Base-by-base conservation (phyloP, 2,797 vertebrate genomes). In the Rhinella marina region DNA sequence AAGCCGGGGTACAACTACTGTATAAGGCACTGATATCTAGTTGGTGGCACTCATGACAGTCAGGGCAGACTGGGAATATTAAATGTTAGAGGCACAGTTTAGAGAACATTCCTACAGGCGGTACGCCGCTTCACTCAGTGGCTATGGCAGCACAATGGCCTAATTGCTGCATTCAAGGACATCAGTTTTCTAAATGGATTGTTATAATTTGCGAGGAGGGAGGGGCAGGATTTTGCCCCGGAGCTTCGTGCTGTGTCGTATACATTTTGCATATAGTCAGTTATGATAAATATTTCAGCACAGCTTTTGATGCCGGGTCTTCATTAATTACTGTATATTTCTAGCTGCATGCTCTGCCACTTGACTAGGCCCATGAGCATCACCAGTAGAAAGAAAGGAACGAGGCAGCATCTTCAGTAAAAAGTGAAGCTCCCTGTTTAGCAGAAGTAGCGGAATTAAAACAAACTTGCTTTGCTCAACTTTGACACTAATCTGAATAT, bases 401-500 rank as follows among this genome's bases (percentile, higher is more conserved):
- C 62, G 2, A 5, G 14, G 62, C 50, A 19, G 48, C 64, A 21
- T 48, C 17, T 52, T 12, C 1, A 7, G 7, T 32, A 54, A 23
- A 27, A 25, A 68, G 64, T 66, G 2, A 4, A 19, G 25, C 48
- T 66, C 73, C 23, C 19, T 5, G 27, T 19, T 68, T 61, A 2
- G 52, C 90, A 76, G 23, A 0, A 61, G 57, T 32, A 76, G 66
- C 56, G 12, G 52, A 73, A 3, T 81, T 78, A 50, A 72, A 89
- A 84, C 23, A 90, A 91, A 88, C 70, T 52, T 87, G 19, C 78
- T 82, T 89, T 86, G 50, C 17, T 91, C 84, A 77, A 62, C 75
- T 90, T 90, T 89, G 88, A 81, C 70, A 87, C 80, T 90, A 73
- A 90, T 92, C 86, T 88, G 64, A 91, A 86, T 27, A 57, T 90